Conservation (phyloP, 2,888 invertebrate species). For the Hyles lineata region DNA sequence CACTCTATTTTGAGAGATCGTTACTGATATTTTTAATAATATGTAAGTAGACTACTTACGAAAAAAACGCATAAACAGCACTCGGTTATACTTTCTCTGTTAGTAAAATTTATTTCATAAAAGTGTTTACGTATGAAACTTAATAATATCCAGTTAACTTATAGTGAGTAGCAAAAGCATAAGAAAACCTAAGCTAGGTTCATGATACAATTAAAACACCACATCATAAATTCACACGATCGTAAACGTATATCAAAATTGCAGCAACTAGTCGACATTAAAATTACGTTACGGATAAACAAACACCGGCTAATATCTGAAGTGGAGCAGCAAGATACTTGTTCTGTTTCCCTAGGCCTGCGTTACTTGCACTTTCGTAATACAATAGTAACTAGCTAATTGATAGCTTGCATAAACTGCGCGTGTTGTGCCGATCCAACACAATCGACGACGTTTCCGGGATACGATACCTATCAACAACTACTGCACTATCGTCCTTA, state of each 20-base stretch:
- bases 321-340: conserved; percentile 59
- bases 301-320: conserved; percentile 56
- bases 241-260: neutral
- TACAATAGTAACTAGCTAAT: conserved; percentile 76
- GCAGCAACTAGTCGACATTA: neutral
- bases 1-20: no score
- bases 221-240: neutral
- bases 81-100: no score
- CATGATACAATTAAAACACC: neutral
- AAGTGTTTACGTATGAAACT: no score
- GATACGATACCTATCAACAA: conserved; percentile 60
- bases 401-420: conserved; percentile 79
- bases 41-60: no score
- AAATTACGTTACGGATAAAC: conserved; percentile 49
- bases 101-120: no score
- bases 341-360: conserved; percentile 63
- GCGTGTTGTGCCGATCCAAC: conserved; percentile 60
- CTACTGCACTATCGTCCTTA: conserved; percentile 37
- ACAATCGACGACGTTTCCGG: conserved; percentile 70
- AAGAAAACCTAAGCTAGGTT: no score
- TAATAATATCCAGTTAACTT: no score
- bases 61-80: no score
- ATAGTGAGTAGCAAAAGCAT: no score
- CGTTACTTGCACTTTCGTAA: conserved; percentile 62
- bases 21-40: neutral